Evolutionary conservation across 2,113 vertebrate genomes (phyloP).

Genomic region (Barnardius zonarius): DNA sequence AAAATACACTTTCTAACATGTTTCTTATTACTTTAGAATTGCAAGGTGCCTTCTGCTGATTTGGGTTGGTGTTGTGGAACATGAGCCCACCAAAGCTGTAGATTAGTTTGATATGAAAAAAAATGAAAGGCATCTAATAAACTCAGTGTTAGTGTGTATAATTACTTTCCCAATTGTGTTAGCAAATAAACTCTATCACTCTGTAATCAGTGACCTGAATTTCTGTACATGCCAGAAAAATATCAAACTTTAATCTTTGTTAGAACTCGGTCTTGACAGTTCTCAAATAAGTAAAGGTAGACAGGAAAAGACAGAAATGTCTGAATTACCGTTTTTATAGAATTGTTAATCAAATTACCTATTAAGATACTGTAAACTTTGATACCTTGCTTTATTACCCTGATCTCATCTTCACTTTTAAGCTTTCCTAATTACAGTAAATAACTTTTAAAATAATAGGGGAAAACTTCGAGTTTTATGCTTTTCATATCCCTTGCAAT

Average conservation of each 20-base stretch:
- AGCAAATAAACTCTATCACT: not conserved
- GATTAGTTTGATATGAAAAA: not conserved
- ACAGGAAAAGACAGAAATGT: not conserved
- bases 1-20: not conserved
- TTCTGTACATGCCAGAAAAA: not conserved
- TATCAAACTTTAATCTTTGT: not conserved
- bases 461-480: not conserved
- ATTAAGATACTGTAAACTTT: not conserved
- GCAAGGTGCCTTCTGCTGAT: not conserved
- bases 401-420: not conserved
- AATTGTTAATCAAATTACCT: not conserved
- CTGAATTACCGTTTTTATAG: not conserved
- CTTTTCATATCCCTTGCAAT: not conserved
- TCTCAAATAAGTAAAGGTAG: not conserved
- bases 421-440: not conserved
- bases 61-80: not conserved
- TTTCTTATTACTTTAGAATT: not conserved
- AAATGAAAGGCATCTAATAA: not conserved
- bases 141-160: not conserved
- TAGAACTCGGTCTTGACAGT: not conserved
- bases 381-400: not conserved
- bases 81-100: not conserved
- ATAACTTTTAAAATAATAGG: not conserved
- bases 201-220: not conserved
- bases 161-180: not conserved